These are phyloP conservation scores for Rhynchopsitta pachyrhyncha DNA, from an alignment of 2,113 vertebrate genomes.

Conservation along the genomic window DNA sequence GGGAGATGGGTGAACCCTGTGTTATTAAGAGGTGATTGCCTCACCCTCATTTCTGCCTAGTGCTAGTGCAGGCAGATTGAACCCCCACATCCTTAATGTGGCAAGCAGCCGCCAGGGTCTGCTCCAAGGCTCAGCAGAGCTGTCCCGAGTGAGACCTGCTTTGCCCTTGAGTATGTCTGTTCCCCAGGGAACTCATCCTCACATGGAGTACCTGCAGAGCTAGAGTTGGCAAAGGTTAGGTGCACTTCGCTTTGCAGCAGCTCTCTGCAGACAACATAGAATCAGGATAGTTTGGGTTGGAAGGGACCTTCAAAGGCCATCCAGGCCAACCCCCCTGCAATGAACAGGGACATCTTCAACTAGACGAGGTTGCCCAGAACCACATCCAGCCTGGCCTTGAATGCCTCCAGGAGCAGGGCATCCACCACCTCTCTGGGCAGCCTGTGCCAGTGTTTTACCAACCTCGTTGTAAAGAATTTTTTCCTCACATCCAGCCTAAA, in stretches of 20 bases:
- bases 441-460: neutral
- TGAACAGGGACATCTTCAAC: neutral
- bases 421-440: neutral
- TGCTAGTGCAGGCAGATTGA: neutral
- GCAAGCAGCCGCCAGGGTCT: neutral
- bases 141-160: neutral
- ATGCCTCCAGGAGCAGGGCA: neutral
- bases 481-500: neutral
- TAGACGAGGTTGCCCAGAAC: neutral
- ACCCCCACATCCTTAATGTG: neutral
- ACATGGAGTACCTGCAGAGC: neutral
- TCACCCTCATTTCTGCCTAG: neutral
- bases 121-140: neutral
- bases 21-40: neutral
- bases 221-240: neutral
- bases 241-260: neutral
- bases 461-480: neutral
- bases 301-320: neutral
- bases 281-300: neutral
- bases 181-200: neutral
- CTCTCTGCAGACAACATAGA: neutral
- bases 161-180: neutral
- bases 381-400: neutral
- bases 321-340: neutral
- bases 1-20: neutral